These are phyloP conservation scores for Pomatorhinus ruficollis DNA, from an alignment of 2,113 vertebrate genomes.

Conservation along the genomic window DNA sequence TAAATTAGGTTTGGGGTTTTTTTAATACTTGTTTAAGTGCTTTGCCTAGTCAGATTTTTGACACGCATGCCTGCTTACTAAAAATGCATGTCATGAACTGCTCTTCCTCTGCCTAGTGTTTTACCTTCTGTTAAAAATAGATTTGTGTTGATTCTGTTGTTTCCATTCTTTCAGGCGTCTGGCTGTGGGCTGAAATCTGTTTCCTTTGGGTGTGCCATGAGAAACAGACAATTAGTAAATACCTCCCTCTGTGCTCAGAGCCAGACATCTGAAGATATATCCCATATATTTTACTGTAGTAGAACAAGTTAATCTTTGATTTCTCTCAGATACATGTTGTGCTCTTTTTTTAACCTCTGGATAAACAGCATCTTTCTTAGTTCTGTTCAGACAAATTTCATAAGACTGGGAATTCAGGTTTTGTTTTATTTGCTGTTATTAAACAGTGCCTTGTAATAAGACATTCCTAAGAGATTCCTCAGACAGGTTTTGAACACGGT, in stretches of 20 bases:
- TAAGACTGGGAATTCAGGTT: neutral
- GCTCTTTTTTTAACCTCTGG: neutral
- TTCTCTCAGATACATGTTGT: neutral
- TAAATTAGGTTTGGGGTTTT: neutral
- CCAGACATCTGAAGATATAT: neutral
- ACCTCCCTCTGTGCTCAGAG: neutral
- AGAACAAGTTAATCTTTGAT: neutral
- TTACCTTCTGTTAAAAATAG: neutral
- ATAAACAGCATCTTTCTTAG: neutral
- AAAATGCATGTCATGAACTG: neutral
- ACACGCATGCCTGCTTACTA: neutral
- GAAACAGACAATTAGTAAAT: neutral
- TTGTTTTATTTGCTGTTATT: neutral
- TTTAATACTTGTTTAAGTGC: neutral
- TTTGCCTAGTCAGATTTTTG: neutral
- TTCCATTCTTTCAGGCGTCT: neutral
- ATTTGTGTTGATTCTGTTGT: neutral
- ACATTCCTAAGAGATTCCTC: neutral
- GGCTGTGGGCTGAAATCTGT: neutral
- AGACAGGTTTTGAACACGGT: neutral
- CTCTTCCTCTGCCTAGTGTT: neutral
- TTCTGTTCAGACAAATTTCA: neutral
- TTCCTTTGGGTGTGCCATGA: neutral
- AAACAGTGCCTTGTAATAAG: neutral
- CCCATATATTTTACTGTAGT: neutral